Base-by-base conservation (phyloP, 2,113 vertebrate species). In the Acrocephalus kingi region DNA sequence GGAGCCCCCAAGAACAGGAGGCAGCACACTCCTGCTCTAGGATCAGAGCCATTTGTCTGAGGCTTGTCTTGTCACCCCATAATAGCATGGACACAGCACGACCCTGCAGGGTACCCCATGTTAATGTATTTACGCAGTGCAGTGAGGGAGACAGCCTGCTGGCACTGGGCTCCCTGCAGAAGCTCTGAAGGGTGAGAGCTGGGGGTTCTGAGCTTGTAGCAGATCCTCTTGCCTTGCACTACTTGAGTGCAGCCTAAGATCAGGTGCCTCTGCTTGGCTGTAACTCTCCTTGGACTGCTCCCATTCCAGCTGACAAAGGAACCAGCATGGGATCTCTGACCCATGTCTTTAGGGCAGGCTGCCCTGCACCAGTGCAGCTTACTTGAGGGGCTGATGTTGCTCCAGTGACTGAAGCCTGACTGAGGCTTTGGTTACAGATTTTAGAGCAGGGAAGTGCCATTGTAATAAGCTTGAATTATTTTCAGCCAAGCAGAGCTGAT, bases 1-100 rank as follows among this genome's bases (percentile, higher is more conserved):
- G 64, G 58, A 87, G 45, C 35, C 52, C 80, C 55, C 27, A 13
- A 20, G 51, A 81, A 16, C 11, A 64, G 46, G 54, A 86, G 41
- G 69, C 46, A 78, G 56, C 41, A n/a, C 0, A 0, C 2, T 86
- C 7, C 39, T 0, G 0, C 41, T 51, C 74, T 67, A 63, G 30
- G 58, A 25, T 39, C 3, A 7, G 30, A 76, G 20, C 27, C 15
- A 0, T 7, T 2, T 3, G 3, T 24, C 23, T 63, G 48, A 41
- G 22, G 13, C 48, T 88, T 7, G 1, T 92, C 33, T 55, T 68
- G 25, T 56, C 51, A n/a, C 27, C 55, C 67, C 15, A 7, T 20
- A 25, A 68, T 1, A 5, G 25, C 39, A n/a, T 0, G 3, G 85
- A 31, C 25, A 20, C n/a, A 37, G 0, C n/a, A 13, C 13, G 6